These are phyloP conservation scores for Drosophila busckii DNA, from an alignment of 1,140 invertebrate species.

Conservation along the genomic window DNA sequence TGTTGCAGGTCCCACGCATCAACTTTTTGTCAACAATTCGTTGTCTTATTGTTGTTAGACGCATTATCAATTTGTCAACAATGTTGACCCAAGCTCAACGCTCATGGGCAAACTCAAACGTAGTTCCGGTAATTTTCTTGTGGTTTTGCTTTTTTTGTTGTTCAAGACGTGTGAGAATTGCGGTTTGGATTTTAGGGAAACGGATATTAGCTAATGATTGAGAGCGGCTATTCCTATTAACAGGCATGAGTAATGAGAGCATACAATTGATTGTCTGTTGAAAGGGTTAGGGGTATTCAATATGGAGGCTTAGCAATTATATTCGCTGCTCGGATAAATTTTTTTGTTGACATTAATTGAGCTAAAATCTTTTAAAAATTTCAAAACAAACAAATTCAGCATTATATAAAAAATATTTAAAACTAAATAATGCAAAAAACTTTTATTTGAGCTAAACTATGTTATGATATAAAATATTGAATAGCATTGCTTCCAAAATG, in stretches of 20 bases:
- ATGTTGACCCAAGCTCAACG: constrained; percentile 22
- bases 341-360: too few relatives aligned
- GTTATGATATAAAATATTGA: too few relatives aligned
- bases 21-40: constrained; percentile 50
- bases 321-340: too few relatives aligned
- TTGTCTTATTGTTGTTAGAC: constrained; percentile 42
- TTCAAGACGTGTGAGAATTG: constrained; percentile 40
- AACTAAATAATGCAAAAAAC: too few relatives aligned
- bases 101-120: constrained; percentile 62
- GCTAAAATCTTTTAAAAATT: too few relatives aligned
- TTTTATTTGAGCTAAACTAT: too few relatives aligned
- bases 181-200: constrained; percentile 18
- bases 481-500: too few relatives aligned
- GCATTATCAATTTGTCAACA: constrained; percentile 60
- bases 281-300: too few relatives aligned
- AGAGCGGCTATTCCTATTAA: too few relatives aligned
- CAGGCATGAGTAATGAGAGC: constrained; percentile 15
- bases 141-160: constrained; percentile 21
- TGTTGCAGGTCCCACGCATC: constrained; percentile 49
- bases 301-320: too few relatives aligned
- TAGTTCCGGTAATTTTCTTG: constrained; percentile 52
- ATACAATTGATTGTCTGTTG: not conserved
- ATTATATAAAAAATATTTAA: too few relatives aligned
- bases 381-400: too few relatives aligned
- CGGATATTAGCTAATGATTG: constrained; percentile 33